Evolutionary conservation across 1,140 invertebrate species (phyloP).

Genomic region (Neodiprion virginianus): DNA sequence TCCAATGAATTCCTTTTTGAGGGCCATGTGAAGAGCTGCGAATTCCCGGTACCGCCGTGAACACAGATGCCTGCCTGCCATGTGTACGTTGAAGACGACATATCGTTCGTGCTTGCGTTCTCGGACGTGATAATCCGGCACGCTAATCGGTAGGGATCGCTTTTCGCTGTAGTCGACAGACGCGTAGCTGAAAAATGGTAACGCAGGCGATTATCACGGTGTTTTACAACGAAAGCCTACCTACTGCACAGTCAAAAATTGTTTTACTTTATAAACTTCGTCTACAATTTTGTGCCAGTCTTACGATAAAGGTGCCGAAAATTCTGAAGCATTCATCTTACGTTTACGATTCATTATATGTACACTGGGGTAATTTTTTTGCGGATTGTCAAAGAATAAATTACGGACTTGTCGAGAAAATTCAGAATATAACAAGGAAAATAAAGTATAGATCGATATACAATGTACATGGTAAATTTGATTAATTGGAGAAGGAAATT

Average conservation of each 20-base stretch:
- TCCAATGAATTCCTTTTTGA: slow-evolving; percentile 96
- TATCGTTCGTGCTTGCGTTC: slow-evolving; percentile 87
- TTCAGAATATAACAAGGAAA: background rate
- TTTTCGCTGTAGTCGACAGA: slow-evolving; percentile 99
- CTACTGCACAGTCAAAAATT: no score
- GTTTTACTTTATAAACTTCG: no score
- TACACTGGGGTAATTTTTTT: no score
- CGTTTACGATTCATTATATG: no score
- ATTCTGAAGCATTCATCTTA: no score
- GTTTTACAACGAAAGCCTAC: no score
- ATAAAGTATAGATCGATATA: background rate
- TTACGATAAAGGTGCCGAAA: no score
- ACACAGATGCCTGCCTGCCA: slow-evolving; percentile 97
- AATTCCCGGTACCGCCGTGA: slow-evolving; percentile 97
- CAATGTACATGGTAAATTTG: no score
- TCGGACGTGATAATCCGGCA: slow-evolving; percentile 91
- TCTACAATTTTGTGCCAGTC: no score
- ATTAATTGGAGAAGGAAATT: no score
- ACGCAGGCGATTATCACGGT: background rate
- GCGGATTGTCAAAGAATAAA: background rate
- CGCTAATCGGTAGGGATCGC: slow-evolving; percentile 95
- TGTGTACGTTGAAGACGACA: slow-evolving; percentile 98
- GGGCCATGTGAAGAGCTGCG: slow-evolving; percentile 83
- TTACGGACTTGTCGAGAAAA: background rate
- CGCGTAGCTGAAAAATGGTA: slow-evolving; percentile 72